These are phyloP conservation scores for Melanotaenia maccullochi DNA, from an alignment of 2,797 vertebrate genomes.

Conservation along the genomic window DNA sequence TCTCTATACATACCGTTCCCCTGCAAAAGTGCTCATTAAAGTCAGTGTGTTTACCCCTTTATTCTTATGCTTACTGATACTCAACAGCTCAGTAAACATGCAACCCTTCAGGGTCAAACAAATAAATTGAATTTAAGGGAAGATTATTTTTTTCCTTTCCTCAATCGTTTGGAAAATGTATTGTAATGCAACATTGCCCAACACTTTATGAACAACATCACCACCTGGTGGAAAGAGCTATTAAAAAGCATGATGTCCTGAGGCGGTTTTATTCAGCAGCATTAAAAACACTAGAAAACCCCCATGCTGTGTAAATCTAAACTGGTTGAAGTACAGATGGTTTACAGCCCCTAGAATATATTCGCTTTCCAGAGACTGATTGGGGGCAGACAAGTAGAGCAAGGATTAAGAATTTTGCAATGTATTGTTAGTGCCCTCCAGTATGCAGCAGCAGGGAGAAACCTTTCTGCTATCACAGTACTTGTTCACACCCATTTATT, in stretches of 20 bases:
- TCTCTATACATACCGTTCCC: not conserved
- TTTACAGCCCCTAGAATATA: slow-evolving; percentile 27
- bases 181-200: slow-evolving; percentile 20
- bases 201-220: slow-evolving; percentile 65
- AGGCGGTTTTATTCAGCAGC: slow-evolving; percentile 21
- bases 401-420: slow-evolving; percentile 35
- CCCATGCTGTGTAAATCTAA: slow-evolving; percentile 19
- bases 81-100: slow-evolving; percentile 16
- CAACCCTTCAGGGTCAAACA: slow-evolving; percentile 12
- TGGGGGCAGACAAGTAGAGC: slow-evolving; percentile 12
- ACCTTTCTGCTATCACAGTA: slow-evolving; percentile 47
- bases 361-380: slow-evolving; percentile 27
- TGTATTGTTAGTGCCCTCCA: slow-evolving; percentile 34
- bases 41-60: slow-evolving; percentile 9
- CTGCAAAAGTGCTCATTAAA: not conserved
- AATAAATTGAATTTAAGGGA: slow-evolving; percentile 1
- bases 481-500: slow-evolving; percentile 61
- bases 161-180: slow-evolving; percentile 27
- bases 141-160: not conserved
- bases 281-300: slow-evolving; percentile 19
- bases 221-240: slow-evolving; percentile 69
- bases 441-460: slow-evolving; percentile 36
- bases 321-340: slow-evolving; percentile 23
- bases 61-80: slow-evolving; percentile 15
- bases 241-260: slow-evolving; percentile 10